These are phyloP conservation scores for Anarhynchus alexandrinus DNA, from an alignment of 2,113 vertebrate genomes.

Conservation along the genomic window DNA sequence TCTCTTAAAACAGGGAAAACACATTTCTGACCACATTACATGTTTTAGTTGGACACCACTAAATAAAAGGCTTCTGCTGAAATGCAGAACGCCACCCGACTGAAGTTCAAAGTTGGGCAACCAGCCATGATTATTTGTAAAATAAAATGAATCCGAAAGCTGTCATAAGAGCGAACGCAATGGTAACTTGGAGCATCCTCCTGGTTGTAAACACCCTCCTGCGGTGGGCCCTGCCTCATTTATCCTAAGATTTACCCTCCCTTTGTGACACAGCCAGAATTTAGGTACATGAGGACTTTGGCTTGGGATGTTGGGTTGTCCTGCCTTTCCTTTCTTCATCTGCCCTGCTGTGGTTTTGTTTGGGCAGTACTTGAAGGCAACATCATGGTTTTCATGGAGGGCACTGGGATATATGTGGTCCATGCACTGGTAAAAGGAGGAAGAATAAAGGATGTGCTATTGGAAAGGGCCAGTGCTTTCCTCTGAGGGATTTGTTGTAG, in stretches of 20 bases:
- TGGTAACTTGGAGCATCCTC: neutral
- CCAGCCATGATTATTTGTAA: slow-evolving; percentile 37
- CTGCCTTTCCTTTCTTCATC: neutral
- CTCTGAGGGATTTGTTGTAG: neutral
- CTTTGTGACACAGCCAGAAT: neutral
- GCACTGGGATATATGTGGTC: neutral
- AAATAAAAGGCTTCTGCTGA: slow-evolving; percentile 30
- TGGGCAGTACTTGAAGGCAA: neutral
- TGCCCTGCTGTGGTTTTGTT: neutral
- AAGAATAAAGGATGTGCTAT: neutral
- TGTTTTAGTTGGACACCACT: slow-evolving; percentile 67
- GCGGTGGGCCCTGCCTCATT: neutral
- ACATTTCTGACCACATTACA: slow-evolving; percentile 66
- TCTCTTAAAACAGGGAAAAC: slow-evolving; percentile 50
- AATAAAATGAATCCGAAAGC: slow-evolving; percentile 4
- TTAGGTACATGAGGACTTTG: neutral
- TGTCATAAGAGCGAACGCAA: neutral
- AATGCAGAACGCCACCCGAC: neutral
- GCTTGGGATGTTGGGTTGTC: neutral
- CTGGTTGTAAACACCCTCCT: neutral
- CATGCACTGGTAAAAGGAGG: neutral
- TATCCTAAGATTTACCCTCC: neutral
- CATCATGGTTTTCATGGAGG: neutral
- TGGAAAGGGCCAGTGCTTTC: neutral
- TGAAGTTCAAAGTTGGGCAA: neutral